Base-by-base conservation (phyloP, 2,113 vertebrate species). In the Eulemur macaco region DNA sequence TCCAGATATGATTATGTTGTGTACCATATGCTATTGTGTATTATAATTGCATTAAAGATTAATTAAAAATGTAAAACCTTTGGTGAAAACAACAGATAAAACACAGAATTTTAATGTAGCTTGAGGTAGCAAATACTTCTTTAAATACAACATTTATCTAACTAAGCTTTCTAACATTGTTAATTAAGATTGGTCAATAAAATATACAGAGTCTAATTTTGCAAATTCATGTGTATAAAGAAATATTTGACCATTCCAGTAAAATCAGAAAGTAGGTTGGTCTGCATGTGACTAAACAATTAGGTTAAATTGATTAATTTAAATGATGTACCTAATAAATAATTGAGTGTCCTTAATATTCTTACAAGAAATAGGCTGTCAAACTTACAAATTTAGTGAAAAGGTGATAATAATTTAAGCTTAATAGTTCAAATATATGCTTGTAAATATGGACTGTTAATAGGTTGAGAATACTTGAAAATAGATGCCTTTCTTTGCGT, bases 321-420 rank as follows among this genome's bases (percentile, higher is more conserved):
- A 69, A 71, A 68, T 47, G 68, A 66, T 66, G 74, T 0, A 52
- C 17, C 21, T 68, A 86, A 92, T 91, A 76, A 94, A 66, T 68
- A 94, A 93, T 42, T 42, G 2, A 76, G 96, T 86, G 6, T 15
- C 23, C 76, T 93, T 82, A 73, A 77, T 60, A 88, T 60, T 63
- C 37, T 85, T 47, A 5, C 39, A 88, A 91, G 52, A 85, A 93
- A 91, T 39, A 50, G 21, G 1, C 27, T 71, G 29, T 78, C 15
- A 86, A 37, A 91, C 63, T 82, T 94, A 52, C n/a, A 77, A 45
- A 86, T 89, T 90, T 84, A 85, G 17, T 89, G n/a, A 77, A 92
- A 81, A 93, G 23, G 37, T 83, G 64, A 63, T 69, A 73, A 82
- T 88, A 47, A 42, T 77, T 78, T 92, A 27, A 7, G 29, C 81